Base-by-base conservation (phyloP, 2,113 vertebrate genomes). In the Passer montanus region DNA sequence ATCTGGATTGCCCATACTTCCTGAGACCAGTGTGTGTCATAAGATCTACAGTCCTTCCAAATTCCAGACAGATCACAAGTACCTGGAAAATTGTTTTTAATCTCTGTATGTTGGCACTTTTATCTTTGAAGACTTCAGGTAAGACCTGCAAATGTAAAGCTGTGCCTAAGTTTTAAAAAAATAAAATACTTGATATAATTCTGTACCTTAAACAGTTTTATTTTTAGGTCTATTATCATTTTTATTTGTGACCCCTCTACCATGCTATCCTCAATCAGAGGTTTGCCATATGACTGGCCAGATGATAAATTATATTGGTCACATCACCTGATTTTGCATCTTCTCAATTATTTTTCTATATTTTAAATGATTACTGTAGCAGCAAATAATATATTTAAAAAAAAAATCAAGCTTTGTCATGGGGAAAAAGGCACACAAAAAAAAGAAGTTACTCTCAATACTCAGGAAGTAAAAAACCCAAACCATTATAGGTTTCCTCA, bases 1-100 rank as follows among this genome's bases (percentile, higher is more conserved):
- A 97, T 85, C 90, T 93, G 88, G 88, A 81, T 58, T 78, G 64
- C 44, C 68, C 30, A 50, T 53, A 62, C n/a, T 87, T 95, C 43
- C 73, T 41, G 15, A 89, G 35, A 69, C 73, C 49, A 47, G 21
- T 27, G 60, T 52, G n/a, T 85, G 46, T 50, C n/a, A 15, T 15
- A 60, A 78, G 16, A 77, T 76, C 81, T 83, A 85, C 53, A 60
- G 15, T 49, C 56, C 68, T 72, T 78, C 68, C 56, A 78, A 64
- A 81, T 82, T 85, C 56, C n/a, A 66, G 27, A 56, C 41, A 84
- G 55, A n/a, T 90, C 84, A 74, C 39, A 95, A 79, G 78, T 31
- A 92, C 26, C 49, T 67, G 28, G 27, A 80, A 84, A 90, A 90
- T 31, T 89, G 27, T 10, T 86, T 87, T 87, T 62, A 53, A 63